phyloP scores from a whole-genome alignment of 2,113 vertebrate species.

The Callipepla californica region DNA sequence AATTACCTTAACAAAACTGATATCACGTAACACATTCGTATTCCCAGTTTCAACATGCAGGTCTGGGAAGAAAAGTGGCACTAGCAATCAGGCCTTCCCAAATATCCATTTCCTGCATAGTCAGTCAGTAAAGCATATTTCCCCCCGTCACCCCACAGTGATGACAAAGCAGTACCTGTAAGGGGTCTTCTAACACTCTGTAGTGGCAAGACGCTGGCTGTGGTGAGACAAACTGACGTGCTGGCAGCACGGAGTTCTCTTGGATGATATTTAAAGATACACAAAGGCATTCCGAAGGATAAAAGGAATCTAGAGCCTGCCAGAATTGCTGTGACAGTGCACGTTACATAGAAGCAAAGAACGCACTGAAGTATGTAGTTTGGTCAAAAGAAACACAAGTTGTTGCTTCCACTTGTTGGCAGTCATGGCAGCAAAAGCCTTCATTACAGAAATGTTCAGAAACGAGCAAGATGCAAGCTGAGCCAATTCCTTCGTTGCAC shows the following conservation, averaged over 20 bases:
- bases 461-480: neutral
- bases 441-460: neutral
- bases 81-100: neutral
- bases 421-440: neutral
- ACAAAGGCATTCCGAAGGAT: neutral
- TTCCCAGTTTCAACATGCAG: neutral
- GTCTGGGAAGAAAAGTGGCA: neutral
- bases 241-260: neutral
- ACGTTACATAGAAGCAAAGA: neutral
- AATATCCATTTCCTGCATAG: neutral
- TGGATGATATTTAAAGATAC: neutral
- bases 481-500: neutral
- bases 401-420: neutral
- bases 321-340: neutral
- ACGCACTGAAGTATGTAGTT: neutral
- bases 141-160: neutral
- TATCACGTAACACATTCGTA: neutral
- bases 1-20: neutral
- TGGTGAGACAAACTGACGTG: neutral
- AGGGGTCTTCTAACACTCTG: neutral
- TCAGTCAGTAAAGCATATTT: neutral
- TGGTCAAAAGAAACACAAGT: neutral
- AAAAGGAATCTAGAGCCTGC: neutral
- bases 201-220: neutral
- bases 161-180: neutral